Evolutionary conservation across 2,113 vertebrate genomes (phyloP).

Genomic region (Phasianus colchicus): DNA sequence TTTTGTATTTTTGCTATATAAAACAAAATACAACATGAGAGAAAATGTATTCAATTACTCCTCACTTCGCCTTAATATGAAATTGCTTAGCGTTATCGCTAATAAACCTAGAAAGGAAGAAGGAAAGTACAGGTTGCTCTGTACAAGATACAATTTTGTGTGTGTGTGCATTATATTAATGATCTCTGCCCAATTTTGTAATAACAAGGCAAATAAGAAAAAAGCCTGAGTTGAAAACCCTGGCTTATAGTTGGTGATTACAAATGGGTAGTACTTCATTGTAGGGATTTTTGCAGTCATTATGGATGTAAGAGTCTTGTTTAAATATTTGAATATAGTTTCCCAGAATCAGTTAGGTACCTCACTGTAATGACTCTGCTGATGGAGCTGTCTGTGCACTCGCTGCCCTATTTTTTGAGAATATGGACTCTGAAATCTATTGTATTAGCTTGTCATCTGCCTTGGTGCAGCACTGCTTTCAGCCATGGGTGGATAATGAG

Average conservation of each 20-base stretch:
- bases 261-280: slow-evolving; percentile 29
- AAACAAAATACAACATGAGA: not conserved
- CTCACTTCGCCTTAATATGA: not conserved
- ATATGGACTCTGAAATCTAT: not conserved
- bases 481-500: not conserved
- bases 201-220: slow-evolving; percentile 67
- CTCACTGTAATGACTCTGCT: slow-evolving; percentile 9
- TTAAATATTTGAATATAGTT: slow-evolving; percentile 70
- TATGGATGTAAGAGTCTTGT: slow-evolving; percentile 46
- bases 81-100: slow-evolving; percentile 43
- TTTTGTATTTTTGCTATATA: not conserved
- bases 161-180: slow-evolving; percentile 57
- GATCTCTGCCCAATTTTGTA: slow-evolving; percentile 54
- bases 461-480: not conserved
- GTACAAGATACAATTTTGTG: slow-evolving; percentile 13
- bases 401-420: slow-evolving; percentile 4
- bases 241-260: slow-evolving; percentile 37
- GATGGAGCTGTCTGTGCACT: not conserved
- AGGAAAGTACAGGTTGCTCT: slow-evolving; percentile 26
- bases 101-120: slow-evolving; percentile 34
- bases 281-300: slow-evolving; percentile 38
- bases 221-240: slow-evolving; percentile 63
- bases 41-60: slow-evolving; percentile 15
- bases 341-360: slow-evolving; percentile 49
- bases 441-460: not conserved